Evolutionary conservation across 2,797 vertebrate genomes (phyloP), one percentile per base, ranked within the genome.

Genomic region (Crax fasciolata): DNA sequence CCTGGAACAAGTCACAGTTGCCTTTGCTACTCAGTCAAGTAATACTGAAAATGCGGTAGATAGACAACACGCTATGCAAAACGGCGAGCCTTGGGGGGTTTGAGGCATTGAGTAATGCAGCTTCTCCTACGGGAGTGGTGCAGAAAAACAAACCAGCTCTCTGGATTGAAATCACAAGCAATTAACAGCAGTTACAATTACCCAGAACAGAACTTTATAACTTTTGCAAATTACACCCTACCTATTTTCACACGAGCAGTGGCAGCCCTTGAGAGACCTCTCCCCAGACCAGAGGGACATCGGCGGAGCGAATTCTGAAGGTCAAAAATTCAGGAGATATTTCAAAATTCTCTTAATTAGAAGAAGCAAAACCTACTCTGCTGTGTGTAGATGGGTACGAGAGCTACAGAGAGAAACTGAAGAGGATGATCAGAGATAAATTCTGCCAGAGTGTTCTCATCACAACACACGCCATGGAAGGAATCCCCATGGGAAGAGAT

Each of bases 131-230:
- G 94, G 89, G 94, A 97, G 74, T 0, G 0, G 44, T 51, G 52
- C 85, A 93, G 71, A 79, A 94, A 94, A 95, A 54, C 85, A 94
- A 93, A 93, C 70, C 87, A 94, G 83, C 92, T 96, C 94, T 94
- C 95, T 95, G 94, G 49, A 85, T 15, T 91, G 85, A 95, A 88
- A 91, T 87, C 48, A 92, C 39, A 48, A 94, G 84, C 94, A 95
- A 96, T 94, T 94, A 93, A 84, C 63, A 91, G 87, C 48, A 54
- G 59, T 76, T 94, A 84, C 92, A 93, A 84, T 86, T 82, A 90
- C 24, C 52, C 93, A 86, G 85, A 92, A 41, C 43, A 92, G 82
- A 93, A 86, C n/a, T 88, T 86, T 28, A 79, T 54, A 93, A 96
- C 93, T 88, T 88, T 94, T 93, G 82, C 71, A 88, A 84, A 93